These are phyloP conservation scores for Xerus rutilus DNA, from an alignment of 2,797 vertebrate species.

Conservation along the genomic window DNA sequence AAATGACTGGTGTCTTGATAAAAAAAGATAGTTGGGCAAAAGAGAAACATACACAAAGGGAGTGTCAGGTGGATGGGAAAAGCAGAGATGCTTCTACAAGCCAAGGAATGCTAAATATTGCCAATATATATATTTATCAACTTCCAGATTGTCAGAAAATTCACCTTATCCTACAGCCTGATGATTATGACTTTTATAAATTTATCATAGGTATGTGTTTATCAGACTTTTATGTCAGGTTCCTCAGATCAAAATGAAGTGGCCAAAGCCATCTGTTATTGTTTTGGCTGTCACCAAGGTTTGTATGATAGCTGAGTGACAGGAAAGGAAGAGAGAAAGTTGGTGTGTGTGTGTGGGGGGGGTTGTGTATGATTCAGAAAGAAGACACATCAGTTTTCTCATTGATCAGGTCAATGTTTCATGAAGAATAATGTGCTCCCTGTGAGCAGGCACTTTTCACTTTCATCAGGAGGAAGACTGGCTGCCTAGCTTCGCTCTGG, in stretches of 20 bases:
- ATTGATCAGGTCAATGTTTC: neutral
- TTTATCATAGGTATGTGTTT: neutral
- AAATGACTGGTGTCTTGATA: neutral
- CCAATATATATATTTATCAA: neutral
- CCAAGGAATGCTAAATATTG: neutral
- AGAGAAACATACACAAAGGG: neutral
- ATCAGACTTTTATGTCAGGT: neutral
- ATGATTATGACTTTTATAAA: neutral
- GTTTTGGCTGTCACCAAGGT: neutral
- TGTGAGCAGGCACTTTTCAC: neutral
- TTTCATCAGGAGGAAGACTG: neutral
- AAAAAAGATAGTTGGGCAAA: neutral
- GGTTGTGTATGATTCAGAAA: neutral
- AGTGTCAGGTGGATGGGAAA: neutral
- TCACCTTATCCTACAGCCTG: neutral
- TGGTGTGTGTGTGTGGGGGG: too few relatives aligned
- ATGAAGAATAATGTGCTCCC: constrained; percentile 17
- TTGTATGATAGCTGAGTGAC: neutral
- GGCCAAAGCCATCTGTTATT: neutral
- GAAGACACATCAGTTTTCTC: neutral
- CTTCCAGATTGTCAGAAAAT: neutral
- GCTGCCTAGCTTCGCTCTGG: neutral
- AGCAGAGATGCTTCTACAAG: neutral
- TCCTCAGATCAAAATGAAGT: neutral
- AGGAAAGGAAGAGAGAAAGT: neutral